Evolutionary conservation across 2,797 vertebrate genomes (phyloP).

Genomic region (Helarctos malayanus): DNA sequence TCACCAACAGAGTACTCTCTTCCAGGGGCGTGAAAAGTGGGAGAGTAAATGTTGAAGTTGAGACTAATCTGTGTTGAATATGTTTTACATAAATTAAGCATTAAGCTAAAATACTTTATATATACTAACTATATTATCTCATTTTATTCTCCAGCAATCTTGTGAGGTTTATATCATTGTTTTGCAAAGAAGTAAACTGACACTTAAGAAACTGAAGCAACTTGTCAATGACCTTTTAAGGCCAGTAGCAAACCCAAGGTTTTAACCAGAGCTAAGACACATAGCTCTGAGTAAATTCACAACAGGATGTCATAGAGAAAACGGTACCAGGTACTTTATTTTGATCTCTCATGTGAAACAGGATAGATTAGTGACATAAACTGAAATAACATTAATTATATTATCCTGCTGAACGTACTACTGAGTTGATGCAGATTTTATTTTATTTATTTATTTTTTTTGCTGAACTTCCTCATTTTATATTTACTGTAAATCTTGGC

Average conservation of each 20-base stretch:
- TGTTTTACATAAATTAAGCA: not conserved
- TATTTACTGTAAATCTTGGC: not conserved
- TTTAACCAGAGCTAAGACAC: not conserved
- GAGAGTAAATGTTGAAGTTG: not conserved
- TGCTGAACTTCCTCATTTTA: conserved; percentile 1
- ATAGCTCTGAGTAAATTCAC: not conserved
- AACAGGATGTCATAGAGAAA: not conserved
- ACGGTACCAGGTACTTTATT: not conserved
- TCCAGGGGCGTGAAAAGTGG: not conserved
- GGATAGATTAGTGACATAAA: not conserved
- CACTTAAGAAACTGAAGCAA: not conserved
- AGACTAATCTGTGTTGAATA: not conserved
- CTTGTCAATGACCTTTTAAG: not conserved
- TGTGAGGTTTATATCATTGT: not conserved
- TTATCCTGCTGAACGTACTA: not conserved
- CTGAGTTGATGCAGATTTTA: not conserved
- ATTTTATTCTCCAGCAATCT: not conserved
- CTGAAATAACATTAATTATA: not conserved
- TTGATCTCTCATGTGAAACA: not conserved
- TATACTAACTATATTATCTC: not conserved
- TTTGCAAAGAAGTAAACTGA: not conserved
- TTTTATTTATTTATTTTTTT: not conserved
- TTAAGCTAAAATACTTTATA: not conserved
- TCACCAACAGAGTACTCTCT: not conserved
- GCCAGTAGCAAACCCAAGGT: not conserved